Evolutionary conservation across 2,113 vertebrate genomes (phyloP).

Genomic region (Strigops habroptila): DNA sequence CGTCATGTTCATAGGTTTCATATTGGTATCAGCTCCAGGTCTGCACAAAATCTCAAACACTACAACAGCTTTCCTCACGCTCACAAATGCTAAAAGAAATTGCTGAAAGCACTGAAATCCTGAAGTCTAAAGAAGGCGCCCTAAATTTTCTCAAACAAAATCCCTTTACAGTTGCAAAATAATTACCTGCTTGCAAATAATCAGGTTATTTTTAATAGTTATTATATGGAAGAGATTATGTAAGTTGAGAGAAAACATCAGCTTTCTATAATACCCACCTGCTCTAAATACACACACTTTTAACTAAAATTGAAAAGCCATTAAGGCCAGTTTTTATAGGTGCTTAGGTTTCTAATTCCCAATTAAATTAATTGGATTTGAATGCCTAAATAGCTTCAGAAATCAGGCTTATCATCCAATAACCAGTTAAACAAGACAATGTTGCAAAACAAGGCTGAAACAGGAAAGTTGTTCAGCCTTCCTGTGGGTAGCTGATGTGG

Average conservation of each 20-base stretch:
- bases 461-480: neutral
- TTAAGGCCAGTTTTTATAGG: slow-evolving; percentile 6
- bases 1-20: neutral
- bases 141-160: slow-evolving; percentile 16
- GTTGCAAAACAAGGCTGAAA: neutral
- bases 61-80: neutral
- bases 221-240: neutral
- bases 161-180: neutral
- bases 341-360: slow-evolving; percentile 39
- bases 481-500: neutral
- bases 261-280: slow-evolving; percentile 31
- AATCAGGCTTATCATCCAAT: neutral
- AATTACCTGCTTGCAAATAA: slow-evolving; percentile 37
- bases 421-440: neutral
- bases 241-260: neutral
- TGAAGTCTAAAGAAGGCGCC: neutral
- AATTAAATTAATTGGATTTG: slow-evolving; percentile 51
- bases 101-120: slow-evolving; percentile 27
- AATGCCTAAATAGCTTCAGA: slow-evolving; percentile 22
- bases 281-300: slow-evolving; percentile 14
- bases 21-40: neutral
- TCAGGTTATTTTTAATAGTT: neutral
- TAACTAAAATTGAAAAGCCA: slow-evolving; percentile 31
- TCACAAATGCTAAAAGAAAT: neutral
- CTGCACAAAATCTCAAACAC: neutral